Base-by-base conservation (phyloP, 2,888 invertebrate species). In the Zygogramma bicolorata region DNA sequence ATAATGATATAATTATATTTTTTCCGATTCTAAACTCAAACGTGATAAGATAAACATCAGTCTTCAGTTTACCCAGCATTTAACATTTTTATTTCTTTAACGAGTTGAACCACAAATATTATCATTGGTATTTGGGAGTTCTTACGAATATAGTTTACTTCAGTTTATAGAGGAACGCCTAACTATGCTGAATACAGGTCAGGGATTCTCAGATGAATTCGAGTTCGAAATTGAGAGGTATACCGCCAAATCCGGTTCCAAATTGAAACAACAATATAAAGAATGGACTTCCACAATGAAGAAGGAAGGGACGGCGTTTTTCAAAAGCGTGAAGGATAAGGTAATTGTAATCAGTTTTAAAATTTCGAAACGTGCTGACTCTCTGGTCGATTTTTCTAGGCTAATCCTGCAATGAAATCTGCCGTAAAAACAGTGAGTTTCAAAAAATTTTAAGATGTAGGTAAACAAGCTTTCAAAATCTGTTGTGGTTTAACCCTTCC, bases 101-200 rank as follows among this genome's bases (percentile, higher is more conserved):
- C n/a, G n/a, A n/a, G n/a, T n/a, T n/a, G n/a, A n/a, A n/a, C n/a
- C n/a, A n/a, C n/a, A n/a, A n/a, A n/a, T n/a, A n/a, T n/a, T n/a
- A n/a, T n/a, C n/a, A n/a, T n/a, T n/a, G n/a, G n/a, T n/a, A n/a
- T n/a, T n/a, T n/a, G n/a, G n/a, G n/a, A n/a, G n/a, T n/a, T n/a
- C n/a, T 25, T 13, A 53, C 15, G 4, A 0, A 25, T 53, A 5
- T 27, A n/a, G 6, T 53, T 63, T 63, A 46, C 85, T 88, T 59
- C 88, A 97, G 95, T 97, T 99, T 86, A 95, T 99, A 83, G 97
- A 98, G 84, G 98, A 97, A 87, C 91, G 98, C 80, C 88, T 98
- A 79, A 94, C 95, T 80, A 93, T 97, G 90, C 90, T 98, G 76
- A 98, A 97, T 86, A 93, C 94, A n/a, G 98, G 98, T 0, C 90